Conservation (phyloP, 2,888 invertebrate genomes). For the Trissolcus brochymenae region DNA sequence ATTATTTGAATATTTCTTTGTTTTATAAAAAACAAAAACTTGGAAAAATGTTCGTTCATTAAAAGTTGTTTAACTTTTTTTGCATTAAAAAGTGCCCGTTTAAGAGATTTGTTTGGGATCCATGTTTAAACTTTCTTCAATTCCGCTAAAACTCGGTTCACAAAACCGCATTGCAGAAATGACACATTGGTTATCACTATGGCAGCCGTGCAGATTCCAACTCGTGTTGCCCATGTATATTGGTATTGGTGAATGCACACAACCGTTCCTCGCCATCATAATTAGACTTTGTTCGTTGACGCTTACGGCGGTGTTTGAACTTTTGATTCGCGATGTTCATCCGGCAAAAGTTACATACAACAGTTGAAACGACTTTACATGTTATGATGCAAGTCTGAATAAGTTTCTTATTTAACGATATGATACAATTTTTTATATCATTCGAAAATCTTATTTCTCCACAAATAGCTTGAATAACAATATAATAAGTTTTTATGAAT, state of each 20-base stretch:
- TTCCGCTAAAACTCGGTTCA: background rate
- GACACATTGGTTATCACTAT: constrained; percentile 4
- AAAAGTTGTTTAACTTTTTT: too few relatives aligned
- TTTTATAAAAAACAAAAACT: too few relatives aligned
- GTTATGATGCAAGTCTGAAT: constrained; percentile 38
- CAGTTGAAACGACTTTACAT: constrained; percentile 36
- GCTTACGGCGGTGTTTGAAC: constrained; percentile 31
- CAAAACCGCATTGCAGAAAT: background rate
- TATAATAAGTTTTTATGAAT: constrained; percentile 5
- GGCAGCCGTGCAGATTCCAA: too few relatives aligned
- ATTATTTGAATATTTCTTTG: too few relatives aligned
- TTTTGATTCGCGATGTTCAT: constrained; percentile 32
- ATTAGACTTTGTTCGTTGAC: constrained; percentile 38
- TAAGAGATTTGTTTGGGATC: too few relatives aligned
- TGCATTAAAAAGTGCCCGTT: too few relatives aligned
- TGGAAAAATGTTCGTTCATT: too few relatives aligned
- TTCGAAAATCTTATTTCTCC: constrained; percentile 12
- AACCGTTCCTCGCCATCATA: constrained; percentile 20
- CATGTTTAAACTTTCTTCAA: too few relatives aligned
- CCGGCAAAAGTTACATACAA: constrained; percentile 15
- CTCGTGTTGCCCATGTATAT: constrained; percentile 6
- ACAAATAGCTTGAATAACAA: constrained; percentile 2
- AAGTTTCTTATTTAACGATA: constrained; percentile 23
- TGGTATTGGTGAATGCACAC: constrained; percentile 8
- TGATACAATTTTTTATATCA: constrained; percentile 7